Conservation (phyloP, 2,113 vertebrate genomes). For the Oreochromis niloticus region DNA sequence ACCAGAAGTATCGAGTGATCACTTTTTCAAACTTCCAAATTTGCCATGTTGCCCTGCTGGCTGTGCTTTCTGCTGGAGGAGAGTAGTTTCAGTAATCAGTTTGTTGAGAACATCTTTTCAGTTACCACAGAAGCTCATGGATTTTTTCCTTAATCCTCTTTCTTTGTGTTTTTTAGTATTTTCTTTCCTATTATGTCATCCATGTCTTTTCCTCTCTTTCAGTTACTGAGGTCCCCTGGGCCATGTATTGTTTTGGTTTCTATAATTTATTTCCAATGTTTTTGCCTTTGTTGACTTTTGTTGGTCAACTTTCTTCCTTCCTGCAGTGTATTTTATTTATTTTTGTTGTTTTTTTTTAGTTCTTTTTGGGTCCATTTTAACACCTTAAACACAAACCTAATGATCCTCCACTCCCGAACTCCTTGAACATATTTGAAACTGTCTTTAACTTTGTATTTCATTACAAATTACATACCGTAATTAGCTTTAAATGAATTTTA, state of each 20-base stretch:
- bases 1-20: conserved; percentile 16
- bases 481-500: background rate
- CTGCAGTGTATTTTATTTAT: background rate
- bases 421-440: background rate
- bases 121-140: background rate
- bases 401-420: background rate
- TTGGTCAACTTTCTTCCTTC: background rate
- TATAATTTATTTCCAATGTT: background rate
- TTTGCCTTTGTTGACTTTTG: background rate
- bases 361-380: background rate
- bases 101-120: background rate
- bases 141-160: background rate
- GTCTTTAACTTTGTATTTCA: background rate
- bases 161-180: background rate
- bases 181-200: background rate
- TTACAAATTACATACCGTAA: background rate
- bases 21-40: background rate
- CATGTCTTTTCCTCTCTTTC: background rate
- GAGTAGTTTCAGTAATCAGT: background rate
- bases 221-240: background rate
- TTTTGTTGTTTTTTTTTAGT: background rate
- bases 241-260: background rate
- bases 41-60: background rate
- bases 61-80: background rate
- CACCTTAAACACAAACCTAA: background rate